Conservation (phyloP, 2,888 invertebrate species). For the Nomada fucata region DNA sequence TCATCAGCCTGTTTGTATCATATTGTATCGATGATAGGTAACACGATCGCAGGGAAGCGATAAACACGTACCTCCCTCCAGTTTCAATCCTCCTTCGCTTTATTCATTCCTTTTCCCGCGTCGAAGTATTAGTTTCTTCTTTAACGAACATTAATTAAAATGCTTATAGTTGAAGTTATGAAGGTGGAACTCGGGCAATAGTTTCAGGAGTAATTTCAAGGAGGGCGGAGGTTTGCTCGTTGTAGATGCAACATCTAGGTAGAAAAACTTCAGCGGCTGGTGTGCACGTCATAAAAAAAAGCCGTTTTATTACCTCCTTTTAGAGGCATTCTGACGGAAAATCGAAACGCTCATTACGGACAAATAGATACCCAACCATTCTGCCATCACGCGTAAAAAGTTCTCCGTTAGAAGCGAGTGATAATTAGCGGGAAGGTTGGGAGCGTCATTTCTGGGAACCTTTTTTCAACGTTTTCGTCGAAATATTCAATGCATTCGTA, state of each 20-base stretch:
- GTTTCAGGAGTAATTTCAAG: conserved; percentile 36
- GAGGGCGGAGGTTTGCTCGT: background rate
- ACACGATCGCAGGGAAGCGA: background rate
- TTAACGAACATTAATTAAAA: conserved; percentile 47
- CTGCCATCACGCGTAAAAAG: conserved; percentile 50
- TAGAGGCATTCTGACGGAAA: conserved; percentile 68
- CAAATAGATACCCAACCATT: conserved; percentile 65
- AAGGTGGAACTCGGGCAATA: conserved; percentile 14
- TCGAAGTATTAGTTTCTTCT: conserved; percentile 17
- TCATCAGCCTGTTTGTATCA: background rate
- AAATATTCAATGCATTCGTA: conserved; percentile 52
- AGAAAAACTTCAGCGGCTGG: conserved; percentile 19
- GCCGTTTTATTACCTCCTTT: conserved; percentile 54
- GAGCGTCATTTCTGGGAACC: conserved; percentile 30
- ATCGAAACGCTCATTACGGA: conserved; percentile 74
- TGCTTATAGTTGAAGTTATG: conserved; percentile 7
- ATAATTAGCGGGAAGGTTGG: conserved; percentile 57
- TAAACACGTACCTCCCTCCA: background rate
- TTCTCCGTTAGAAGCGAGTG: conserved; percentile 27
- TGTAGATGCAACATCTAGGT: conserved; percentile 34
- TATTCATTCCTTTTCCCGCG: background rate
- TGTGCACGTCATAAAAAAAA: conserved; percentile 2
- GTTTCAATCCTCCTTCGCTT: background rate
- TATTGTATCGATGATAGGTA: background rate
- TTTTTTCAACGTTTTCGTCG: conserved; percentile 17